These are phyloP conservation scores for Sphyrna mokarran DNA, from an alignment of 2,113 vertebrate genomes.

Conservation along the genomic window DNA sequence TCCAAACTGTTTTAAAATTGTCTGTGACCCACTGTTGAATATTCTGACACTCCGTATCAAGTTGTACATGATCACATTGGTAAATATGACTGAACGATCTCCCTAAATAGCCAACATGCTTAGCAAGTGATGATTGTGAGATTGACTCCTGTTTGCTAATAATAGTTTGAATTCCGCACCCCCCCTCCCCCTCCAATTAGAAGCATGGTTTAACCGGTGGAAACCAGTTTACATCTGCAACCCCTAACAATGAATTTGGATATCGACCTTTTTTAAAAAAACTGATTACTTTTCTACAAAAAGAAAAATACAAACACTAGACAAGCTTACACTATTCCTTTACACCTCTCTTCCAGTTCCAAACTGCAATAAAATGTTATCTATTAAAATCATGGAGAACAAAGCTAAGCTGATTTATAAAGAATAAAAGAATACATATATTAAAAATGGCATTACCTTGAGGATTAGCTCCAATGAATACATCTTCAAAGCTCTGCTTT, in stretches of 20 bases:
- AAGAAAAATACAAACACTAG: neutral
- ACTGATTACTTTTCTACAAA: neutral
- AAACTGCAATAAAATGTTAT: neutral
- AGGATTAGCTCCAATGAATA: slow-evolving; percentile 95
- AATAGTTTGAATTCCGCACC: neutral
- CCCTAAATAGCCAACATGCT: neutral
- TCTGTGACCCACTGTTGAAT: neutral
- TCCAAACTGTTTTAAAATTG: neutral
- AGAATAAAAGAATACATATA: neutral
- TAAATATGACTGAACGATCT: neutral
- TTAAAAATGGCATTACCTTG: slow-evolving; percentile 65
- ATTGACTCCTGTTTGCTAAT: neutral
- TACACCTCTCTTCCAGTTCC: neutral
- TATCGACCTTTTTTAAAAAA: neutral
- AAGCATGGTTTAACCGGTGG: neutral
- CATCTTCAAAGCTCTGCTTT: slow-evolving; percentile 94
- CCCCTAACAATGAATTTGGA: neutral
- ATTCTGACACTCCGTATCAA: neutral
- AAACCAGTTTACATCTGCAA: neutral
- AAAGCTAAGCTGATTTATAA: neutral
- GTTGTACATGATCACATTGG: neutral
- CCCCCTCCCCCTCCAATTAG: neutral
- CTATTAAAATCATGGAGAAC: neutral
- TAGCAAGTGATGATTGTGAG: neutral
- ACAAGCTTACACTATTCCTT: too few species aligned